Conservation (phyloP, 2,888 invertebrate species). For the Watsonalla cultraria region DNA sequence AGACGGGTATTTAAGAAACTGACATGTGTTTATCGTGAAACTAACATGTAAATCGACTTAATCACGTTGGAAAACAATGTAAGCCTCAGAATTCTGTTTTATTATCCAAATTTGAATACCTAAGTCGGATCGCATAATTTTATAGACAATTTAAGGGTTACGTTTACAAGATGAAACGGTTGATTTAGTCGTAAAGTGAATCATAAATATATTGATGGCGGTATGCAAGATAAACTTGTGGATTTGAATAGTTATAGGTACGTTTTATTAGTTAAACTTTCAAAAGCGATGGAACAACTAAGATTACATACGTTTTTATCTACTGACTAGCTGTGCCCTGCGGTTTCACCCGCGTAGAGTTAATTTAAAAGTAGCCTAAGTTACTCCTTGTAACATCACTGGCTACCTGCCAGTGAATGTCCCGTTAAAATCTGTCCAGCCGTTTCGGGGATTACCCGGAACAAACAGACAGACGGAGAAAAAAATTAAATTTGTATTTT, state of each 20-base stretch:
- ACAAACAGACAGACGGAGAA: no score
- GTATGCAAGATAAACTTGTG: conserved; percentile 49
- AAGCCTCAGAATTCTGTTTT: conserved; percentile 36
- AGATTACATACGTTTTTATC: neutral
- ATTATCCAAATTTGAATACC: conserved; percentile 45
- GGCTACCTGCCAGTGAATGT: no score
- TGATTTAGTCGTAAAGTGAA: conserved; percentile 65
- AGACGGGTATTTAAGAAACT: neutral
- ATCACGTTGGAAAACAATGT: conserved; percentile 22
- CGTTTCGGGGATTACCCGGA: no score
- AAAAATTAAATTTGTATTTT: no score
- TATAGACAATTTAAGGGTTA: conserved; percentile 60
- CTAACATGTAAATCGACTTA: neutral
- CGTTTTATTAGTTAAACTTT: neutral
- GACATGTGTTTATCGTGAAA: conserved; percentile 8
- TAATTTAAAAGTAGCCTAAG: no score
- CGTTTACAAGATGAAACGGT: conserved; percentile 65
- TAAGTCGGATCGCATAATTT: conserved; percentile 55
- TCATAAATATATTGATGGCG: conserved; percentile 59
- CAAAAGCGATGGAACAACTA: neutral
- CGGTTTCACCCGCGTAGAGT: no score
- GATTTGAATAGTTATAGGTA: conserved; percentile 44
- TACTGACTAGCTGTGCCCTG: neutral
- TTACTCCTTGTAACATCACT: no score
- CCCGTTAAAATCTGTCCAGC: no score